Percentiles rank a stretch among this genome's conserved stretches.
phyloP scores from a whole-genome alignment of 2,113 vertebrate genomes.

The Ginglymostoma cirratum region DNA sequence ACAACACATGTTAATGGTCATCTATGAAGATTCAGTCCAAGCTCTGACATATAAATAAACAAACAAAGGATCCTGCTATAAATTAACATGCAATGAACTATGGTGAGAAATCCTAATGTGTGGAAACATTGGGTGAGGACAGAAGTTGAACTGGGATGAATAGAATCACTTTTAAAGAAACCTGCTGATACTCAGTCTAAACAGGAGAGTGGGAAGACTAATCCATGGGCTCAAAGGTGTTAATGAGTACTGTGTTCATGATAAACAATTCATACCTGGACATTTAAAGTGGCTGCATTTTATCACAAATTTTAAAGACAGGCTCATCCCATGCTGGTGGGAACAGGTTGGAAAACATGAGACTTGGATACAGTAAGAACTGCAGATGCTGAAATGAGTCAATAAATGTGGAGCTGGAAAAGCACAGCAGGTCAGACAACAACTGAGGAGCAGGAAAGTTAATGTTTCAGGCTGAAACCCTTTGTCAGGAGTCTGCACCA shows the following conservation, averaged over 20 bases:
- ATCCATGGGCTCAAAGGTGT: background rate
- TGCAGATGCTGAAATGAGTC: no score
- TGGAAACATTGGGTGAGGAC: background rate
- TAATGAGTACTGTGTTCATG: background rate
- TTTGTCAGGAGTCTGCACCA: no score
- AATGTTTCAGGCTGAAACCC: no score
- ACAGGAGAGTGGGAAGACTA: background rate
- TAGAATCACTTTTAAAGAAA: background rate
- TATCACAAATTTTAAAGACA: background rate
- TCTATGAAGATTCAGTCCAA: background rate
- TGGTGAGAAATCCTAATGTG: background rate
- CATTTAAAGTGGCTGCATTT: background rate
- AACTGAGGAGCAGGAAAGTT: no score
- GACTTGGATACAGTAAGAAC: background rate
- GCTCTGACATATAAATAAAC: background rate
- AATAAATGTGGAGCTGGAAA: no score
- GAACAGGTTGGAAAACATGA: background rate
- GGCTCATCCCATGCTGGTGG: background rate
- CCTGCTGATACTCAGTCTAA: background rate
- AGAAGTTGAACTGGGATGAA: background rate
- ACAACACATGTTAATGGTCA: no score
- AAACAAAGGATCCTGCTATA: background rate
- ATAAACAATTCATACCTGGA: background rate
- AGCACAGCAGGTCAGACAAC: no score
- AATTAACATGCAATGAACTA: background rate